phyloP scores from a whole-genome alignment of 2,888 invertebrate genomes.

The Atethmia centrago region DNA sequence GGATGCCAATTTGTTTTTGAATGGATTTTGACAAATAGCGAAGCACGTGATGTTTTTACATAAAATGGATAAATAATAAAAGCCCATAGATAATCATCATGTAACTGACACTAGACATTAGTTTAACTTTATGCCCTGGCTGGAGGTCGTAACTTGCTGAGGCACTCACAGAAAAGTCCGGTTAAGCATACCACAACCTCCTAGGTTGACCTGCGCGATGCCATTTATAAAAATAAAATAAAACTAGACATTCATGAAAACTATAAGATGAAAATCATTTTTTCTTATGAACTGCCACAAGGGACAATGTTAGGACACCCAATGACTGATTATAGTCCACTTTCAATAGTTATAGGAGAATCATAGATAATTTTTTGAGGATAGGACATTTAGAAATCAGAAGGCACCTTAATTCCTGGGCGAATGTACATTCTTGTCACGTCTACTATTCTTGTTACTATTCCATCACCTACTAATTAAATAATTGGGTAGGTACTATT shows the following conservation, averaged over 20 bases:
- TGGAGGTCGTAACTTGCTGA: no score
- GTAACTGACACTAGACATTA: background rate
- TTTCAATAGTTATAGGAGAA: background rate
- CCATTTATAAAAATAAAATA: no score
- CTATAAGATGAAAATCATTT: background rate
- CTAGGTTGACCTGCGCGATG: no score
- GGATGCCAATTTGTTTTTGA: background rate
- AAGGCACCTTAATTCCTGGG: background rate
- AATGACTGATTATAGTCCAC: background rate
- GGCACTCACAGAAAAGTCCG: no score
- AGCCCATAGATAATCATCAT: background rate
- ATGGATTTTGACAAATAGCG: conserved; percentile 3
- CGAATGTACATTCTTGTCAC: background rate
- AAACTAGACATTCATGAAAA: background rate
- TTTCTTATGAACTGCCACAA: background rate
- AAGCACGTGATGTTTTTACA: background rate
- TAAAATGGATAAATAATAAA: background rate
- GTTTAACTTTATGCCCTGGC: no score
- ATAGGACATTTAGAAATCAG: background rate
- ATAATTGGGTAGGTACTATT: background rate
- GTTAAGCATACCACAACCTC: no score
- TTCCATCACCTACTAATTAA: background rate
- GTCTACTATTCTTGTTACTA: background rate
- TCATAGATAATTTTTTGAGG: background rate
- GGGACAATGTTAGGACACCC: background rate